Conservation (phyloP, 2,888 invertebrate genomes). For the Calameuta idolon region DNA sequence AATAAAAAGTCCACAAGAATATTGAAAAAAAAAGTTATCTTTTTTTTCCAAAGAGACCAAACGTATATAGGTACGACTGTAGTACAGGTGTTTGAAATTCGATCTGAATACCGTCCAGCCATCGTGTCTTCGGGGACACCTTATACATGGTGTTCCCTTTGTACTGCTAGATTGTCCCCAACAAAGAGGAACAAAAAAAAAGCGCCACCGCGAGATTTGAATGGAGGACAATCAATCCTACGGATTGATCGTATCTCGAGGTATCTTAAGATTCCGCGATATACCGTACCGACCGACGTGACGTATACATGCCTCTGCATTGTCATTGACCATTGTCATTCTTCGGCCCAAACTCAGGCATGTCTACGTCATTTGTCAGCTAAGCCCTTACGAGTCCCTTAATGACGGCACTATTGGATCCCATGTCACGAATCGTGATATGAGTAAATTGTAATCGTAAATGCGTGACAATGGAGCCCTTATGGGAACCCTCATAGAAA, state of each 20-base stretch:
- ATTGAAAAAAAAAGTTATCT: neutral
- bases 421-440: conserved; percentile 18
- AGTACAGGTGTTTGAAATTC: neutral
- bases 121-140: conserved; percentile 24
- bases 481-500: neutral
- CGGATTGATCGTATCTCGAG: conserved; percentile 50
- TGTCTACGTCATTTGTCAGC: conserved; percentile 15
- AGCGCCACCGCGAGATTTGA: conserved; percentile 41
- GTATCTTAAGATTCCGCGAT: conserved; percentile 52
- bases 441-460: conserved; percentile 7
- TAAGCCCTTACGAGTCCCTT: conserved; percentile 12
- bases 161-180: conserved; percentile 34
- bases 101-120: neutral
- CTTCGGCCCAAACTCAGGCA: conserved; percentile 20
- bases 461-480: neutral
- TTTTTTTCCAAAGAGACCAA: neutral
- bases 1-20: neutral
- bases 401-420: conserved; percentile 13
- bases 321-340: conserved; percentile 45
- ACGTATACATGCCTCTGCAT: conserved; percentile 48
- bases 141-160: conserved; percentile 23
- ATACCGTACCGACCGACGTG: conserved; percentile 33
- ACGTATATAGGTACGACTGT: neutral
- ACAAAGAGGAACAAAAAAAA: conserved; percentile 28
- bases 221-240: conserved; percentile 51